Evolutionary conservation across 2,888 invertebrate genomes (phyloP).

Genomic region (Erynnis tages): DNA sequence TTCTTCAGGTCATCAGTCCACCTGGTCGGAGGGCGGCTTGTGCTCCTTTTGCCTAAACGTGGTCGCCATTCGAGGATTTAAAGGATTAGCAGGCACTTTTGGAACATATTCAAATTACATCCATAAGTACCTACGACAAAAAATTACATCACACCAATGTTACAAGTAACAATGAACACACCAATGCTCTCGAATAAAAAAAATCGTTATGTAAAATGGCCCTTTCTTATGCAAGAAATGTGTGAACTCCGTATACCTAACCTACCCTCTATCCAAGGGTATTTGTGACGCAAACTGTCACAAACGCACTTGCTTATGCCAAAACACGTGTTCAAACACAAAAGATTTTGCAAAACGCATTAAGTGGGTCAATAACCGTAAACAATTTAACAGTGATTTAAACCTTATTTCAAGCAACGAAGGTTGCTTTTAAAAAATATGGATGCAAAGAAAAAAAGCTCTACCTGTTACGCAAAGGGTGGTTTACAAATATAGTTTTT

Average conservation of each 20-base stretch:
- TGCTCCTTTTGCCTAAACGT: too few relatives aligned
- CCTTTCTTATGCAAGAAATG: slow-evolving; percentile 14
- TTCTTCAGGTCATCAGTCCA: too few relatives aligned
- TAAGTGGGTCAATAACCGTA: slow-evolving; percentile 28
- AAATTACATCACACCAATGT: too few relatives aligned
- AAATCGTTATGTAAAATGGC: neutral
- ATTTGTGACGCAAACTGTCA: slow-evolving; percentile 29
- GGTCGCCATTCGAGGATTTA: too few relatives aligned
- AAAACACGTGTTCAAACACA: slow-evolving; percentile 33
- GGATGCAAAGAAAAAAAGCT: neutral
- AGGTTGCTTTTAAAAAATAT: neutral
- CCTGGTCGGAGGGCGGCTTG: too few relatives aligned
- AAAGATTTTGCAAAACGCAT: slow-evolving; percentile 30
- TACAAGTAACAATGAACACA: too few relatives aligned
- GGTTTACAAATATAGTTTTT: slow-evolving; percentile 7
- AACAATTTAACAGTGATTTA: neutral
- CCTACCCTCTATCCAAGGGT: slow-evolving; percentile 4
- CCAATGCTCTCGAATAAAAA: neutral
- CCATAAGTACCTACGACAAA: too few relatives aligned
- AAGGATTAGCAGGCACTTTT: too few relatives aligned
- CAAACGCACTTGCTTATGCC: slow-evolving; percentile 32
- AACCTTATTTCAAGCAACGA: neutral
- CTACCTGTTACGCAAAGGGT: slow-evolving; percentile 27
- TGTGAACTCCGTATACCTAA: slow-evolving; percentile 10
- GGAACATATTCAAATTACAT: too few relatives aligned